A percentile compares a stretch with the other conserved stretches of the same genome.
Evolutionary conservation across 2,888 invertebrate species (phyloP).

Genomic region (Ochropacha duplaris): DNA sequence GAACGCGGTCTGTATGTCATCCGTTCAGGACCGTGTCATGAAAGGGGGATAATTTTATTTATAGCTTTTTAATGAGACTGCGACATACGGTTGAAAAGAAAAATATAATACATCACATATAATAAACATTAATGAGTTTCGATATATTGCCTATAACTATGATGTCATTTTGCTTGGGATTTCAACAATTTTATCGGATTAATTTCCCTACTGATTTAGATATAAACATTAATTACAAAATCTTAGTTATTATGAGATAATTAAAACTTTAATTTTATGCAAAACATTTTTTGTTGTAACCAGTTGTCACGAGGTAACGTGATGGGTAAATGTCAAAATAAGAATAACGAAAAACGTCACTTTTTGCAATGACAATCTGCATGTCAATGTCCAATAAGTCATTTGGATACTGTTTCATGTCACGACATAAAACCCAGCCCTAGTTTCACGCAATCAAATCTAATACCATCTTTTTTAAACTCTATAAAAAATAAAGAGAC

Average conservation of each 20-base stretch:
- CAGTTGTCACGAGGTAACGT: background rate
- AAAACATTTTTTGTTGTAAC: too few relatives aligned
- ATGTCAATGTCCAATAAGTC: background rate
- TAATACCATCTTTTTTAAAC: background rate
- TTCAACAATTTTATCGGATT: too few relatives aligned
- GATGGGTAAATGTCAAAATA: background rate
- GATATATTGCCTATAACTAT: too few relatives aligned
- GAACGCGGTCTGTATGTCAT: conserved; percentile 62
- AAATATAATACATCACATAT: background rate
- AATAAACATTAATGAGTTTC: background rate
- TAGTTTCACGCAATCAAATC: background rate
- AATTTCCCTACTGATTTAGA: too few relatives aligned
- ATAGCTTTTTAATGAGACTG: conserved; percentile 78
- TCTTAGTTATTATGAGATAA: too few relatives aligned
- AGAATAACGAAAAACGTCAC: background rate
- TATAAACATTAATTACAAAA: too few relatives aligned
- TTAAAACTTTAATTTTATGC: too few relatives aligned
- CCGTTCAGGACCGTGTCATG: conserved; percentile 59
- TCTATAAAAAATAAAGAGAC: background rate
- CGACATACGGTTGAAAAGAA: conserved; percentile 52
- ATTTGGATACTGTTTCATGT: background rate
- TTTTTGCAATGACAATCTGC: background rate
- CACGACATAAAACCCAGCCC: background rate
- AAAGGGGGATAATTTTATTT: conserved; percentile 78
- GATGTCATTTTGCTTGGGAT: background rate